Evolutionary conservation across 1,140 invertebrate genomes (phyloP).

Genomic region (Bombus confusus): DNA sequence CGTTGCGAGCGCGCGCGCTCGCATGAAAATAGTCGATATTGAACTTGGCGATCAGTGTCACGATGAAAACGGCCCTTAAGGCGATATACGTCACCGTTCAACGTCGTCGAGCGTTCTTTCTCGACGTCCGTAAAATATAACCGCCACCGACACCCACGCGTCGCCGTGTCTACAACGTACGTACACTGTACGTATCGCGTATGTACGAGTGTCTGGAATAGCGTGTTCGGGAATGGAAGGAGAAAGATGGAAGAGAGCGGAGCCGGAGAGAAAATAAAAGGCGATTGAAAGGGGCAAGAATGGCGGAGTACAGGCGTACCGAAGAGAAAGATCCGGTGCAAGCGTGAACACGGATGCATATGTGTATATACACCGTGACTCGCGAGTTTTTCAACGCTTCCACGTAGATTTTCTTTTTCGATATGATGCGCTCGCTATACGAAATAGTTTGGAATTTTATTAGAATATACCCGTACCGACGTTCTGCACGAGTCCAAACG

Average conservation of each 20-base stretch:
- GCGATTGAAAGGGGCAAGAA: constrained; percentile 19
- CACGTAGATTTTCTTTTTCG: not conserved
- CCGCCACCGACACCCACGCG: constrained; percentile 18
- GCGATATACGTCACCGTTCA: constrained; percentile 21
- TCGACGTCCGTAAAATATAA: constrained; percentile 24
- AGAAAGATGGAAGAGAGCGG: no score
- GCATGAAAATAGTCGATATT: constrained; percentile 32
- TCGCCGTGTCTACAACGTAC: not conserved
- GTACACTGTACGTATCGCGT: no score
- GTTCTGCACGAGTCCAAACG: no score
- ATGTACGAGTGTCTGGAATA: not conserved
- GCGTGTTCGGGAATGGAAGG: not conserved
- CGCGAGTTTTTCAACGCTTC: not conserved
- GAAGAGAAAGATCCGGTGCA: constrained; percentile 2
- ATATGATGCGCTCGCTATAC: no score
- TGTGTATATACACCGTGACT: not conserved
- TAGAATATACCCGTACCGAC: no score
- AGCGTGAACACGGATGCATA: not conserved
- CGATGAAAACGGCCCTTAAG: constrained; percentile 39
- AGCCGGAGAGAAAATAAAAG: constrained; percentile 11
- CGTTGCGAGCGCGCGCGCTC: not conserved
- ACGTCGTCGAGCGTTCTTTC: not conserved
- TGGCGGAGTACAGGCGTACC: constrained; percentile 8
- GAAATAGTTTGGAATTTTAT: no score
- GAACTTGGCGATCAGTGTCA: constrained; percentile 43